These are phyloP conservation scores for Panzeria rudis DNA, from an alignment of 2,888 invertebrate genomes.

Conservation along the genomic window DNA sequence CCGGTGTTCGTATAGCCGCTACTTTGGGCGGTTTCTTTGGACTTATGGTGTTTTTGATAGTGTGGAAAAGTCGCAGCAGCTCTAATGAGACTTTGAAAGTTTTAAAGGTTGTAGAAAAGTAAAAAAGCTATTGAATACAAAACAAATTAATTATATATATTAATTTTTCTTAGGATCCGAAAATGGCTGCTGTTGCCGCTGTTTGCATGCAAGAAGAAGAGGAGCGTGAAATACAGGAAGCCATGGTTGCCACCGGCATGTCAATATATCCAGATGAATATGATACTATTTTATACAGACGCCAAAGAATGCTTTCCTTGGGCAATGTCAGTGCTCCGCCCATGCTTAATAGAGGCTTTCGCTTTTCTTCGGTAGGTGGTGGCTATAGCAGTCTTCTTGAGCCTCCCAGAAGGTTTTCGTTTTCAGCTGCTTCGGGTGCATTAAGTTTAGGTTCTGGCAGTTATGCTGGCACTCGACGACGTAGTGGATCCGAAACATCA, in stretches of 20 bases:
- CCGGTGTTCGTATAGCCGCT: constrained; percentile 95
- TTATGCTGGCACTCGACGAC: constrained; percentile 86
- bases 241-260: constrained; percentile 88
- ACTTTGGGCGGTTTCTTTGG: constrained; percentile 96
- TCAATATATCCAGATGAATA: constrained; percentile 84
- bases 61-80: constrained; percentile 94
- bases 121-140: not conserved
- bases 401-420: constrained; percentile 87
- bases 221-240: constrained; percentile 90
- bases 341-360: constrained; percentile 84
- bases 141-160: not conserved
- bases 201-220: constrained; percentile 90
- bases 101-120: constrained; percentile 84
- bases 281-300: constrained; percentile 84
- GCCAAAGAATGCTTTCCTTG: constrained; percentile 86
- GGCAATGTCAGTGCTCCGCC: constrained; percentile 88
- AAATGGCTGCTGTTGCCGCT: constrained; percentile 91
- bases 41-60: constrained; percentile 94
- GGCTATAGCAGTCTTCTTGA: constrained; percentile 90
- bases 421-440: constrained; percentile 80
- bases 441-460: constrained; percentile 75
- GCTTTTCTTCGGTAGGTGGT: constrained; percentile 87
- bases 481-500: constrained; percentile 86
- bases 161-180: constrained; percentile 86
- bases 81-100: constrained; percentile 89